These are phyloP conservation scores for Pecten maximus DNA, from an alignment of 2,888 invertebrate species.

Conservation along the genomic window DNA sequence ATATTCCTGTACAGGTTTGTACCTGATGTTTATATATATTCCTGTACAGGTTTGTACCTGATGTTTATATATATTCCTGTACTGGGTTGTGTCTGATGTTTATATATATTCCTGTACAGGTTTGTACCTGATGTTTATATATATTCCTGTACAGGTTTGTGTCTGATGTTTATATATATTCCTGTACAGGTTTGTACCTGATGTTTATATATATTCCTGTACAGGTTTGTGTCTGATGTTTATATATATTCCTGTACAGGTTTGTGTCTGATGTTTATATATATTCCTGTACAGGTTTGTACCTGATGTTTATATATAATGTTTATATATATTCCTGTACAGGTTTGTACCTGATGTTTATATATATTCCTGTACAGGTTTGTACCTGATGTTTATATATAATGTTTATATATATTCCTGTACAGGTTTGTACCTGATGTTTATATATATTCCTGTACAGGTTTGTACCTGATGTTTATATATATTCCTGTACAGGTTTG, in stretches of 20 bases:
- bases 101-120: conserved; percentile 55
- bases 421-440: conserved; percentile 62
- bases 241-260: conserved; percentile 55
- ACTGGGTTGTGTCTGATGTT: conserved; percentile 62
- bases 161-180: conserved; percentile 54
- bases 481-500: conserved; percentile 53
- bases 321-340: conserved; percentile 18
- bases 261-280: conserved; percentile 58
- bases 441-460: conserved; percentile 51
- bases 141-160: conserved; percentile 56
- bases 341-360: conserved; percentile 64
- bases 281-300: conserved; percentile 56
- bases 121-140: conserved; percentile 58
- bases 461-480: conserved; percentile 61
- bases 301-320: no score
- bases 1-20: conserved; percentile 56
- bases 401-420: no score
- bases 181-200: conserved; percentile 60
- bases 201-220: conserved; percentile 28
- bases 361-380: conserved; percentile 53
- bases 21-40: conserved; percentile 53
- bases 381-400: no score
- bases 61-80: conserved; percentile 28
- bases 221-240: conserved; percentile 63
- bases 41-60: conserved; percentile 60